These are phyloP conservation scores for Adelges cooleyi DNA, from an alignment of 1,140 invertebrate genomes.

Conservation along the genomic window DNA sequence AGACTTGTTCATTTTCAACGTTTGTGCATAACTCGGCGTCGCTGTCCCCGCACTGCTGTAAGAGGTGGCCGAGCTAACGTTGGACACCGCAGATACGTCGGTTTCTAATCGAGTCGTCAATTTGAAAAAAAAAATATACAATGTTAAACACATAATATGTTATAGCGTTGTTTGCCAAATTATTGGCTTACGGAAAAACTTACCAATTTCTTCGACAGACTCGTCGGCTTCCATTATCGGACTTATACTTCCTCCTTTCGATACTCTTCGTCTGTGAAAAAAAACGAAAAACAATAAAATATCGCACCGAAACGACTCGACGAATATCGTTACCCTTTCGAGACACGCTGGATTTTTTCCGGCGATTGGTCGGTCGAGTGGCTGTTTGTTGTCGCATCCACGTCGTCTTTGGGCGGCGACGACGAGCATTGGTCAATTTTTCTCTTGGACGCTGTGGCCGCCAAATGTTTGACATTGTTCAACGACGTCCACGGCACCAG, in stretches of 20 bases:
- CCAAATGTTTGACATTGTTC: background rate
- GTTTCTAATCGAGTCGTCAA: background rate
- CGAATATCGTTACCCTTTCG: background rate
- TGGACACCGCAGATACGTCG: background rate
- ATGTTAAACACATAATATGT: too few relatives aligned
- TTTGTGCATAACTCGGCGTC: background rate
- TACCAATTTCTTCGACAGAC: slow-evolving; percentile 14
- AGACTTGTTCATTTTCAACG: background rate
- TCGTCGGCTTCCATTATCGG: slow-evolving; percentile 13
- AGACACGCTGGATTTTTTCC: background rate
- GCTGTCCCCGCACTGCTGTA: background rate
- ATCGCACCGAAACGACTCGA: too few relatives aligned
- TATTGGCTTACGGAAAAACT: background rate
- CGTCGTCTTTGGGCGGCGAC: background rate
- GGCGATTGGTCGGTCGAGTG: background rate
- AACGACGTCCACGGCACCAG: slow-evolving; percentile 5
- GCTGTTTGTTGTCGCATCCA: background rate
- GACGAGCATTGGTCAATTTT: background rate
- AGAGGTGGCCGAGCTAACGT: background rate
- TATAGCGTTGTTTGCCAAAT: too few relatives aligned
- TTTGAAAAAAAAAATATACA: too few relatives aligned
- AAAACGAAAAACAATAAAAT: background rate
- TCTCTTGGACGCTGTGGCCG: background rate
- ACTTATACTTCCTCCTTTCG: slow-evolving; percentile 8
- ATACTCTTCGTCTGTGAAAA: background rate